These are phyloP conservation scores for Mesorhabditis spiculigera DNA, from an alignment of 2,888 invertebrate genomes.

Conservation along the genomic window DNA sequence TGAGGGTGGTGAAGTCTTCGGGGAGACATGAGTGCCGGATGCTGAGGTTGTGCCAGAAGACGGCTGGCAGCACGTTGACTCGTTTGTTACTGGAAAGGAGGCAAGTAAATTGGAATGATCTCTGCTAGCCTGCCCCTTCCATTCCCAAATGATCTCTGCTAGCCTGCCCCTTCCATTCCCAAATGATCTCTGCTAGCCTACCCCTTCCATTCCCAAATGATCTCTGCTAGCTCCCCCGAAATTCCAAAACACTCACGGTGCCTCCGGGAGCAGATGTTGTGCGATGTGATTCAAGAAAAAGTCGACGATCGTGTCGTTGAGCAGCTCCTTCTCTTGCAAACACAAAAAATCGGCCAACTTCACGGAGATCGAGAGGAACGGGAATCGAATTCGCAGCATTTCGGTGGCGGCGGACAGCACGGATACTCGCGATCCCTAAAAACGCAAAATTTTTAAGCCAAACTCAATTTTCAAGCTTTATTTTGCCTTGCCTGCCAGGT, in stretches of 20 bases:
- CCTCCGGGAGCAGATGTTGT: conserved; percentile 43
- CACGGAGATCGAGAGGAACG: conserved; percentile 48
- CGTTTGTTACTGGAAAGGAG: conserved; percentile 23
- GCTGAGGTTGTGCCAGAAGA: conserved; percentile 47
- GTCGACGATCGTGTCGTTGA: conserved; percentile 52
- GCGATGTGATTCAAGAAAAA: conserved; percentile 53
- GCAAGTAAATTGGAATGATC: background rate
- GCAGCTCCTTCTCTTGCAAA: conserved; percentile 36
- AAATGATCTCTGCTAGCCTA: conserved; percentile 5
- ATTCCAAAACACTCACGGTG: conserved; percentile 17
- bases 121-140: conserved; percentile 7
- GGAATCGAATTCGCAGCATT: conserved; percentile 51
- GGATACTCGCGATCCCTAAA: background rate
- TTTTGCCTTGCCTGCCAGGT: too few species aligned
- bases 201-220: background rate
- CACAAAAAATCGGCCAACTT: conserved; percentile 48
- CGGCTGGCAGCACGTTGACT: conserved; percentile 41
- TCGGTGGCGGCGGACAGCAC: conserved; percentile 35
- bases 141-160: conserved; percentile 12
- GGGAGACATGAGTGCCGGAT: conserved; percentile 26
- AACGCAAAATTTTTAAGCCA: too few species aligned
- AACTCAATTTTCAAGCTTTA: too few species aligned
- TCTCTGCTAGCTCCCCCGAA: too few species aligned
- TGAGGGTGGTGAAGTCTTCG: background rate
- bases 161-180: background rate